Evolutionary conservation across 2,113 vertebrate genomes (phyloP).

Genomic region (Mastomys coucha): DNA sequence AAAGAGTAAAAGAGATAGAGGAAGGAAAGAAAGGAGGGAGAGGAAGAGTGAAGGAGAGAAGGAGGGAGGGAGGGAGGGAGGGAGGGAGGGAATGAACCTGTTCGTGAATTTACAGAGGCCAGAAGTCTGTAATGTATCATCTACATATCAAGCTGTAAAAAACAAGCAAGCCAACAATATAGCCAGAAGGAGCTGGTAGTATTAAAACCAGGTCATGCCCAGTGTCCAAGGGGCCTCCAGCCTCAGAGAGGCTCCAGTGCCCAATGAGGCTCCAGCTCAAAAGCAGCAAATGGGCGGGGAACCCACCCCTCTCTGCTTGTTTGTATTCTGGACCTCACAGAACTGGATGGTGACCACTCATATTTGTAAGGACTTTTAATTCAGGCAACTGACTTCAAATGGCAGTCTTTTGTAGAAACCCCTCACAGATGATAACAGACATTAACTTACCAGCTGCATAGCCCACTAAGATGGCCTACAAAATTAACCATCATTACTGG

Average conservation of each 20-base stretch:
- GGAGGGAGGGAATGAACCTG: neutral
- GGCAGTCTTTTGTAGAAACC: neutral
- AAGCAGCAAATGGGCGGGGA: neutral
- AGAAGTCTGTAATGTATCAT: neutral
- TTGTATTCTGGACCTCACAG: neutral
- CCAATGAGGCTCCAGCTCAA: neutral
- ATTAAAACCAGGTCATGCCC: neutral
- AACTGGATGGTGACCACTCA: neutral
- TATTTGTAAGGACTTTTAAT: neutral
- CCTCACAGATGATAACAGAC: neutral
- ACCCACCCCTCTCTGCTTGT: neutral
- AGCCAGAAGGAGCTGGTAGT: too few species aligned
- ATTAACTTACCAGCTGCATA: neutral
- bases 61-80: neutral
- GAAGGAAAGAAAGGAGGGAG: neutral
- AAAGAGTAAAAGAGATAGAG: neutral
- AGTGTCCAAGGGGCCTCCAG: neutral
- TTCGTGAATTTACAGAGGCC: neutral
- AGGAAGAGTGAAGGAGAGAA: accelerated
- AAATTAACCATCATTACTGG: neutral
- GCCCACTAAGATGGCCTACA: neutral
- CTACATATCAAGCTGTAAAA: neutral
- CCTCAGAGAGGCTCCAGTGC: neutral
- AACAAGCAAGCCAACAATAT: neutral
- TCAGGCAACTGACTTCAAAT: neutral